Conservation (phyloP, 53 echinoderm and acorn worm genomes). For the Stichopus horrens region DNA sequence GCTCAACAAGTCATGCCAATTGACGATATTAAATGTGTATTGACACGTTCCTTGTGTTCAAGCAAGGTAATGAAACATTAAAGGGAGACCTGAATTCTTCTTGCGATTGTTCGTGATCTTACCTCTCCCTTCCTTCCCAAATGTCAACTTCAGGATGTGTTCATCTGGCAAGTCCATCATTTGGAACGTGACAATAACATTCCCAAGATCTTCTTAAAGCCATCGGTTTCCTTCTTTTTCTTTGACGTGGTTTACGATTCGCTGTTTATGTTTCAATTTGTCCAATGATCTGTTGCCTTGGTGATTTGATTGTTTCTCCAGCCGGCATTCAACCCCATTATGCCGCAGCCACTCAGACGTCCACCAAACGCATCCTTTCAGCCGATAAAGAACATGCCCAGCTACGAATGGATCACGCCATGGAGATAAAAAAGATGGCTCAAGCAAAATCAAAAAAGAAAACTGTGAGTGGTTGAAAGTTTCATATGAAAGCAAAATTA, state of each 20-base stretch:
- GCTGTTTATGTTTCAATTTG: background rate
- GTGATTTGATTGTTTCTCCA: slow-evolving; percentile 31
- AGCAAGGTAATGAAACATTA: no score
- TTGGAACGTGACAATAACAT: background rate
- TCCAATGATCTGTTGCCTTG: background rate
- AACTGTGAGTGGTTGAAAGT: background rate
- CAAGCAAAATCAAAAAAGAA: slow-evolving; percentile 18
- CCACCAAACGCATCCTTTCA: slow-evolving; percentile 60
- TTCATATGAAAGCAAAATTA: no score
- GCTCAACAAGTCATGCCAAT: no score
- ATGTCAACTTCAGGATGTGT: background rate
- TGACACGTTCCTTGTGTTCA: no score
- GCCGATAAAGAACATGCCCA: slow-evolving; percentile 43
- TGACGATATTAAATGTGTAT: no score
- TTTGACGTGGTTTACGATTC: background rate
- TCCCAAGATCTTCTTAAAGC: background rate
- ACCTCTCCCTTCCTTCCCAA: background rate
- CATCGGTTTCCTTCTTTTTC: background rate
- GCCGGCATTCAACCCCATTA: slow-evolving; percentile 79
- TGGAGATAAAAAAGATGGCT: slow-evolving; percentile 15
- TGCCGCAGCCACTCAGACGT: slow-evolving; percentile 84
- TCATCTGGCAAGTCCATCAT: no score
- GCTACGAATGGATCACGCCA: slow-evolving; percentile 30
- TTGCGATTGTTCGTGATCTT: no score
- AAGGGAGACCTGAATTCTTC: no score